A percentile compares a stretch with the other conserved stretches of the same genome.
Evolutionary conservation across 1,140 invertebrate genomes (phyloP).

Genomic region (Bombus soroeensis): DNA sequence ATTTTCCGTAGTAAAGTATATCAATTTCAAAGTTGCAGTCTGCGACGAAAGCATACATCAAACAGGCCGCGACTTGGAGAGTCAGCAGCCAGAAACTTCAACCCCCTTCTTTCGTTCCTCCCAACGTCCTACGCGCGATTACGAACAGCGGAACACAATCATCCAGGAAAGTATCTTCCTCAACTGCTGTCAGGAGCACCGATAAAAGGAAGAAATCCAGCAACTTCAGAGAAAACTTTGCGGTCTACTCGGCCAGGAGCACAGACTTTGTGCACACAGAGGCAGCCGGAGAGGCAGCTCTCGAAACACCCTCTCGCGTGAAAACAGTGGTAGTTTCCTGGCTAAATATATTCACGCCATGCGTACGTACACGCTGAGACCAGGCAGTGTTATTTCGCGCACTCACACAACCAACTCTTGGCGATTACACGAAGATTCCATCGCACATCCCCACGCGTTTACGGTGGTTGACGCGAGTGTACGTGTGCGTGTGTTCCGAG

Average conservation of each 20-base stretch:
- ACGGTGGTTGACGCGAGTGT: neutral
- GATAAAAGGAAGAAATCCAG: slow-evolving; percentile 45
- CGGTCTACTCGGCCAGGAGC: slow-evolving; percentile 34
- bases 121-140: slow-evolving; percentile 6
- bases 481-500: neutral
- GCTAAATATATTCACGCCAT: slow-evolving; percentile 63
- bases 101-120: neutral
- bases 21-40: neutral
- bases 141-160: slow-evolving; percentile 20
- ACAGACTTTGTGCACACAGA: slow-evolving; percentile 44
- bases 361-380: slow-evolving; percentile 29
- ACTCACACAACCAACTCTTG: neutral
- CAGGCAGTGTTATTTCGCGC: slow-evolving; percentile 21
- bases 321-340: slow-evolving; percentile 68
- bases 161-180: slow-evolving; percentile 19
- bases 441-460: neutral
- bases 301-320: slow-evolving; percentile 52
- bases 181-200: neutral
- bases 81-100: neutral
- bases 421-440: slow-evolving; percentile 47
- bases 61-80: neutral
- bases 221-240: slow-evolving; percentile 40
- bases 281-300: slow-evolving; percentile 38
- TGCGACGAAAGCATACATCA: neutral
- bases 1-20: neutral